Evolutionary conservation across 2,113 vertebrate genomes (phyloP).

Genomic region (Herpailurus yagouaroundi): DNA sequence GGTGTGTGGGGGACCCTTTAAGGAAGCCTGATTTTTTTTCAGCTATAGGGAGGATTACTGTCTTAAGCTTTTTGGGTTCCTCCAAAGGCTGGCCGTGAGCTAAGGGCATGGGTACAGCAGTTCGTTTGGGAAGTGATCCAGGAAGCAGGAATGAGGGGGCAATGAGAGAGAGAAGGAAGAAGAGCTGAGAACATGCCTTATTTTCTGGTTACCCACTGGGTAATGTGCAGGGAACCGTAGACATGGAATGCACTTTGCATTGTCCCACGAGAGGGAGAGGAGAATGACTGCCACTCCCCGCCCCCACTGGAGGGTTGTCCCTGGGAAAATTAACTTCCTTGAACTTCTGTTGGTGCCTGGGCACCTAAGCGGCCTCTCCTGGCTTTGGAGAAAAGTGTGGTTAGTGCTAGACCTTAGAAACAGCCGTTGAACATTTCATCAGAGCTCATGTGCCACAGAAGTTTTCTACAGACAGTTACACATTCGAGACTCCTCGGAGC

Average conservation of each 20-base stretch:
- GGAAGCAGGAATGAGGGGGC: background rate
- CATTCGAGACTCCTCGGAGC: background rate
- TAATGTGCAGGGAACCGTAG: background rate
- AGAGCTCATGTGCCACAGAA: background rate
- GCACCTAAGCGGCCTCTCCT: background rate
- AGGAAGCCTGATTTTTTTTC: background rate
- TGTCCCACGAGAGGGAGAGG: background rate
- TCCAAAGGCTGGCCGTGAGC: background rate
- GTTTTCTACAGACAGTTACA: background rate
- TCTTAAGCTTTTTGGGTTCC: background rate
- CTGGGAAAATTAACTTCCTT: background rate
- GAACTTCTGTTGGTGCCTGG: background rate
- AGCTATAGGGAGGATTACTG: accelerated
- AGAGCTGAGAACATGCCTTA: background rate
- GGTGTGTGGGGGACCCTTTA: background rate
- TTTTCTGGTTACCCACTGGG: background rate
- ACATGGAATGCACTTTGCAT: background rate
- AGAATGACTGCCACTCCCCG: background rate
- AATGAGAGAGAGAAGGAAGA: background rate
- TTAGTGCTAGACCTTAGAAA: background rate
- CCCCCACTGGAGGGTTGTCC: background rate
- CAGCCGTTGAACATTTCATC: background rate
- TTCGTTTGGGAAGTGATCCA: background rate
- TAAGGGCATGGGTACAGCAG: background rate
- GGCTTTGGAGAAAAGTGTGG: background rate